Evolutionary conservation across 1,140 invertebrate species (phyloP).

Genomic region (Halotydeus destructor): DNA sequence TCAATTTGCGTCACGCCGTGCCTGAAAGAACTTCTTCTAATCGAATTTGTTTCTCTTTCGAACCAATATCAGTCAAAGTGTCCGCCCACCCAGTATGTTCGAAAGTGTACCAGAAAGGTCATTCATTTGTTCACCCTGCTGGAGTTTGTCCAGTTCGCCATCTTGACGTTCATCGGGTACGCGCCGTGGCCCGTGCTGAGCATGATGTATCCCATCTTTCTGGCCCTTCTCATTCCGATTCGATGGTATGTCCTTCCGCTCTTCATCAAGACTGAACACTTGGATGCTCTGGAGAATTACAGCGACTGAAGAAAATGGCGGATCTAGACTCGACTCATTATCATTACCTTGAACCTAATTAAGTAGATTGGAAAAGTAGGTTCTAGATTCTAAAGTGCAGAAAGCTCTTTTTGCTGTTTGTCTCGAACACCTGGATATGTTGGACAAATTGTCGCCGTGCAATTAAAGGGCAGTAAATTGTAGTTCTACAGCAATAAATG

Average conservation of each 20-base stretch:
- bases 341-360: not conserved
- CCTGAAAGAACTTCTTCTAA: not conserved
- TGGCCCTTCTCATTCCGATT: slow-evolving; percentile 1
- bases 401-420: not conserved
- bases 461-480: not conserved
- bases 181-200: not conserved
- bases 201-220: not conserved
- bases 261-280: not conserved
- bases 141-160: not conserved
- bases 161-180: not conserved
- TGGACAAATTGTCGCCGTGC: not conserved
- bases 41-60: not conserved
- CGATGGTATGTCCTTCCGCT: not conserved
- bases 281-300: not conserved
- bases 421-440: too few species aligned
- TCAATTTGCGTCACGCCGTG: not conserved
- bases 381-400: not conserved
- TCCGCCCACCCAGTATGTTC: not conserved
- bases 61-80: slow-evolving; percentile 19
- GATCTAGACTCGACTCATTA: not conserved
- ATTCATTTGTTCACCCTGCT: not conserved
- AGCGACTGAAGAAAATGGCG: not conserved
- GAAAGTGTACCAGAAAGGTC: not conserved
- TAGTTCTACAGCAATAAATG: not conserved
- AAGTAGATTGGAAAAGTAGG: not conserved